Conservation (phyloP, 2,888 invertebrate species). For the Neoscelio sp. region DNA sequence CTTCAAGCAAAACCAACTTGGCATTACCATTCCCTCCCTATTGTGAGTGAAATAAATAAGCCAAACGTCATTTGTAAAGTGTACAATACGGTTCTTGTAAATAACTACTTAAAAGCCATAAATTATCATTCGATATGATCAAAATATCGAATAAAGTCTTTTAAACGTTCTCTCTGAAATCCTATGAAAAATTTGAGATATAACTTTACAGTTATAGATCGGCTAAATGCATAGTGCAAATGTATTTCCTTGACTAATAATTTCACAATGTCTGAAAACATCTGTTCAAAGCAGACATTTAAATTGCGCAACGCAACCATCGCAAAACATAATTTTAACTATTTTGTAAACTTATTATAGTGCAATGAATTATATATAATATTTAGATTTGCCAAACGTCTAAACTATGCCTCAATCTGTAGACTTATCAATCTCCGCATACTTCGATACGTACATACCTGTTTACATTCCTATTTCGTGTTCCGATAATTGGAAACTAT, state of each 20-base stretch:
- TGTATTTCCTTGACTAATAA: conserved; percentile 13
- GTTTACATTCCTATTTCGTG: conserved; percentile 25
- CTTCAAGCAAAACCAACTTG: conserved; percentile 17
- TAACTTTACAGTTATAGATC: conserved; percentile 26
- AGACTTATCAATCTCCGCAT: conserved; percentile 25
- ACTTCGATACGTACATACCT: conserved; percentile 17
- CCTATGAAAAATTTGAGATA: conserved; percentile 4
- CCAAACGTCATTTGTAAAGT: conserved; percentile 46
- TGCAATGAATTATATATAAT: neutral
- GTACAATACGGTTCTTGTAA: conserved; percentile 46
- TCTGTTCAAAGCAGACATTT: too few species aligned
- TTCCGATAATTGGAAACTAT: conserved; percentile 38
- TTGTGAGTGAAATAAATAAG: conserved; percentile 52
- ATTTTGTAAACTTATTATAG: too few species aligned
- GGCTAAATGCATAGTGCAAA: too few species aligned
- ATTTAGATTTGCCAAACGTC: neutral
- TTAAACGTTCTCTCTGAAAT: conserved; percentile 27
- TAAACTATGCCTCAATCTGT: neutral
- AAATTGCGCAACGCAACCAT: too few species aligned
- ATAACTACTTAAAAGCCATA: conserved; percentile 53
- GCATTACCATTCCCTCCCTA: conserved; percentile 41
- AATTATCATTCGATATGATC: conserved; percentile 60
- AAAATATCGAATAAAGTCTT: conserved; percentile 50
- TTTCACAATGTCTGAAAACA: conserved; percentile 5
- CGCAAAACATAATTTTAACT: too few species aligned